Percentiles rank a stretch among this genome's conserved stretches.
phyloP scores from a whole-genome alignment of 2,888 invertebrate species.

The Colletes collaris region DNA sequence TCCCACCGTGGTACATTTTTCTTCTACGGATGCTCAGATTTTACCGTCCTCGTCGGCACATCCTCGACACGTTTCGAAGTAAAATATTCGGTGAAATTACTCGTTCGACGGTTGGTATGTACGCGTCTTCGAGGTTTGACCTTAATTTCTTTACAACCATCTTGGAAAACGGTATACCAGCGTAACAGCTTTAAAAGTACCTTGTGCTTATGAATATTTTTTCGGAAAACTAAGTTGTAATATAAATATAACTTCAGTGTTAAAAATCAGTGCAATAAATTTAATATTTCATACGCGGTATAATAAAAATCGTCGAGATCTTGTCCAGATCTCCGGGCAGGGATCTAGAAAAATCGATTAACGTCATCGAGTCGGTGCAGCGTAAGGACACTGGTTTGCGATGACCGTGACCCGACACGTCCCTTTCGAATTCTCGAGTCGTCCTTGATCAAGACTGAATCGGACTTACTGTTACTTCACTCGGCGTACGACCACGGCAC shows the following conservation, averaged over 20 bases:
- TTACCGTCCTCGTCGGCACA: neutral
- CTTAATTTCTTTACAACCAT: too few relatives aligned
- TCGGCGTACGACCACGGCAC: neutral
- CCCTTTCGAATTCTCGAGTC: conserved; percentile 59
- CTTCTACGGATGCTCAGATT: neutral
- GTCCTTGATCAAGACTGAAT: conserved; percentile 56
- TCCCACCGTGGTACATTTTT: conserved; percentile 45
- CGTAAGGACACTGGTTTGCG: conserved; percentile 37
- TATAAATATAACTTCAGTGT: too few relatives aligned
- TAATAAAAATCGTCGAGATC: conserved; percentile 1
- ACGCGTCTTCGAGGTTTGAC: too few relatives aligned
- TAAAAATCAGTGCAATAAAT: too few relatives aligned
- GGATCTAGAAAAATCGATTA: conserved; percentile 37
- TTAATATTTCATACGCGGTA: too few relatives aligned
- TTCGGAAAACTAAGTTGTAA: too few relatives aligned
- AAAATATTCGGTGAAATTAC: neutral
- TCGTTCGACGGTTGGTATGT: neutral
- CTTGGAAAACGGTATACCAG: too few relatives aligned
- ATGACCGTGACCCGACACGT: conserved; percentile 61
- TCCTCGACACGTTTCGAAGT: too few relatives aligned
- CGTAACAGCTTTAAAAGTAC: too few relatives aligned
- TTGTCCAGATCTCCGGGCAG: neutral
- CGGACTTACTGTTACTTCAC: conserved; percentile 41
- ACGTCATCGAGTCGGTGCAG: conserved; percentile 36
- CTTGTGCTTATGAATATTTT: too few relatives aligned